Evolutionary conservation across 2,797 vertebrate genomes (phyloP).

Genomic region (Miichthys miiuy): DNA sequence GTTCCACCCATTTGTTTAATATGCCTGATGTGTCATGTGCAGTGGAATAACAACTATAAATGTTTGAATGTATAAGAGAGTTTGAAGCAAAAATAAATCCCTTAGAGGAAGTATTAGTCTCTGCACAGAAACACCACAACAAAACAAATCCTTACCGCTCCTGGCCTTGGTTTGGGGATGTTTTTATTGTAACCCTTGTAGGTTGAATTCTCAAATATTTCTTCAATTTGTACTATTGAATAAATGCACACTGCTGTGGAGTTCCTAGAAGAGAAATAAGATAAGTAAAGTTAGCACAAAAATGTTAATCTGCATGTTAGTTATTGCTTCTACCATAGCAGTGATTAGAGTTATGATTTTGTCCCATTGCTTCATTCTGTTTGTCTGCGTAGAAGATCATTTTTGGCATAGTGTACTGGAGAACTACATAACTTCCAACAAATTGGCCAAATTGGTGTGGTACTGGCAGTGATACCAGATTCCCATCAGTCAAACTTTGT

Average conservation of each 20-base stretch:
- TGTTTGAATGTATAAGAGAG: neutral
- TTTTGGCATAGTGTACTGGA: neutral
- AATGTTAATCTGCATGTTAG: neutral
- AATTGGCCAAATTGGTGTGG: neutral
- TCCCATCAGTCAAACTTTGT: neutral
- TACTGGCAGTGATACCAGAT: neutral
- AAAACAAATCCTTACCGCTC: constrained; percentile 77
- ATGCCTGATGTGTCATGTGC: neutral
- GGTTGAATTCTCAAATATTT: constrained; percentile 80
- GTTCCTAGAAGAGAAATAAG: constrained; percentile 76
- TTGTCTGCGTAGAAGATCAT: neutral
- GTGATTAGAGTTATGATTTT: neutral
- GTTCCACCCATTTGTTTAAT: constrained; percentile 35
- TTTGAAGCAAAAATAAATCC: constrained; percentile 19
- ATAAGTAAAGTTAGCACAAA: constrained; percentile 1
- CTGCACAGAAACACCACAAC: constrained; percentile 9
- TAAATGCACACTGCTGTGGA: constrained; percentile 86
- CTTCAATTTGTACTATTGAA: constrained; percentile 78
- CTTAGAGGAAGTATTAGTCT: neutral
- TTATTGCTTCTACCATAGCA: neutral
- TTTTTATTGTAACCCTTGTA: constrained; percentile 78
- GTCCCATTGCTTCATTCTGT: neutral
- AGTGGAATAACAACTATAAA: neutral
- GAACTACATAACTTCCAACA: neutral
- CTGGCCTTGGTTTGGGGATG: constrained; percentile 81